phyloP scores from a whole-genome alignment of 1,140 invertebrate genomes.

The Pygmarrhopalites habei region DNA sequence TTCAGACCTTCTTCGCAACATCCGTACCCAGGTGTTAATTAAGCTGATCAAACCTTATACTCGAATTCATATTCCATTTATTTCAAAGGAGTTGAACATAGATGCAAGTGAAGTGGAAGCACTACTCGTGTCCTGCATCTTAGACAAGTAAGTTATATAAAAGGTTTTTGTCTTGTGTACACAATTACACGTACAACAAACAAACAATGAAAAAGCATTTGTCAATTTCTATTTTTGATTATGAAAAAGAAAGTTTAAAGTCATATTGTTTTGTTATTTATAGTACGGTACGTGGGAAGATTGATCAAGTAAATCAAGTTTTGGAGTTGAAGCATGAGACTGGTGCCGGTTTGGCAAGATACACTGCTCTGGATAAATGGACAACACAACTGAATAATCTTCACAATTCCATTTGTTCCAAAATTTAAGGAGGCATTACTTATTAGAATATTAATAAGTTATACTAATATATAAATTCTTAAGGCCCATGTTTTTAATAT shows the following conservation, averaged over 20 bases:
- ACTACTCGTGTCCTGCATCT: slow-evolving; percentile 95
- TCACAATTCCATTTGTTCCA: slow-evolving; percentile 70
- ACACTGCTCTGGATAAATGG: slow-evolving; percentile 93
- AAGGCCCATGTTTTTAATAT: neutral
- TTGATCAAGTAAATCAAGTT: slow-evolving; percentile 95
- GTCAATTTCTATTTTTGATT: too few relatives aligned
- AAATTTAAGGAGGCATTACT: slow-evolving; percentile 39
- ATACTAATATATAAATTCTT: neutral
- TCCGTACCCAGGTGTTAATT: slow-evolving; percentile 94
- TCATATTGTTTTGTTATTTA: too few relatives aligned
- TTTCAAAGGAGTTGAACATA: slow-evolving; percentile 95
- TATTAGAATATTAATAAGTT: neutral
- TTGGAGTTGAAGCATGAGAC: slow-evolving; percentile 75
- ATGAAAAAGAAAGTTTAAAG: too few relatives aligned
- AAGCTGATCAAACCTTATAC: slow-evolving; percentile 98
- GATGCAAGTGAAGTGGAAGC: slow-evolving; percentile 93
- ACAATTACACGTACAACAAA: neutral
- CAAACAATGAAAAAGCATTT: too few relatives aligned
- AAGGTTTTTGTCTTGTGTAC: neutral
- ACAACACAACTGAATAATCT: slow-evolving; percentile 80
- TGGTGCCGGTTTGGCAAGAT: slow-evolving; percentile 64
- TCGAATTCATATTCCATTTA: slow-evolving; percentile 94
- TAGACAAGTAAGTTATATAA: slow-evolving; percentile 69
- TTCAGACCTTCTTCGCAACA: slow-evolving; percentile 86
- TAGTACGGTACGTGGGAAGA: slow-evolving; percentile 91